Conservation (phyloP, 2,888 invertebrate species). For the Eueremaeus valkanovi region DNA sequence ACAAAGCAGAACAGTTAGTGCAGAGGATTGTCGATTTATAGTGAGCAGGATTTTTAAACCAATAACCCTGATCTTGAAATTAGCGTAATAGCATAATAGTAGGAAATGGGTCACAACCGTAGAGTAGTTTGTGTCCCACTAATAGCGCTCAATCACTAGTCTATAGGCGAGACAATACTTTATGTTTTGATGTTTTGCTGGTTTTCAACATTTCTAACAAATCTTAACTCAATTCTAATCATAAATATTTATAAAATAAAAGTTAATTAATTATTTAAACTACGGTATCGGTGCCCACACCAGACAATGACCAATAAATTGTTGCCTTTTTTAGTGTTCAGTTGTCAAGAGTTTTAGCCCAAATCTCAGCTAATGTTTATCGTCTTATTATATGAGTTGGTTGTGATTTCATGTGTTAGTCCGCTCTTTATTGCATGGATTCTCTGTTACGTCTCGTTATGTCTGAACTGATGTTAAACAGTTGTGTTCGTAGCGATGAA, state of each 20-base stretch:
- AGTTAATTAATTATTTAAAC: not conserved
- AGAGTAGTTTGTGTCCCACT: slow-evolving; percentile 30
- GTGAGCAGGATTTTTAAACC: slow-evolving; percentile 33
- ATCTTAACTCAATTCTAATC: not conserved
- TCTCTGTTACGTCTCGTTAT: not conserved
- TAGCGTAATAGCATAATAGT: slow-evolving; percentile 31
- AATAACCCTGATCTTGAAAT: slow-evolving; percentile 34
- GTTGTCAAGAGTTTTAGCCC: too few relatives aligned
- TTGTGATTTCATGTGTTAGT: not conserved
- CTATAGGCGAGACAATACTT: slow-evolving; percentile 30
- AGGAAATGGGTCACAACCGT: slow-evolving; percentile 30
- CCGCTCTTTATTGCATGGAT: not conserved
- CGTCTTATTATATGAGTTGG: not conserved
- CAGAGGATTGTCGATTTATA: not conserved
- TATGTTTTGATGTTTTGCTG: not conserved
- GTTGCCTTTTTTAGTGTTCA: not conserved
- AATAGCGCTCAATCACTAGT: slow-evolving; percentile 26
- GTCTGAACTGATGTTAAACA: slow-evolving; percentile 3
- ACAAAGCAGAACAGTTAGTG: not conserved
- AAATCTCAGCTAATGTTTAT: not conserved
- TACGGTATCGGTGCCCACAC: slow-evolving; percentile 1
- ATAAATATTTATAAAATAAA: not conserved
- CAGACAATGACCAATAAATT: not conserved
- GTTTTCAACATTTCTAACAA: not conserved
- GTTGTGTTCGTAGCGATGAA: not conserved